A percentile compares a stretch with the other conserved stretches of the same genome.
Evolutionary conservation across 2,113 vertebrate genomes (phyloP).

Genomic region (Origma solitaria): DNA sequence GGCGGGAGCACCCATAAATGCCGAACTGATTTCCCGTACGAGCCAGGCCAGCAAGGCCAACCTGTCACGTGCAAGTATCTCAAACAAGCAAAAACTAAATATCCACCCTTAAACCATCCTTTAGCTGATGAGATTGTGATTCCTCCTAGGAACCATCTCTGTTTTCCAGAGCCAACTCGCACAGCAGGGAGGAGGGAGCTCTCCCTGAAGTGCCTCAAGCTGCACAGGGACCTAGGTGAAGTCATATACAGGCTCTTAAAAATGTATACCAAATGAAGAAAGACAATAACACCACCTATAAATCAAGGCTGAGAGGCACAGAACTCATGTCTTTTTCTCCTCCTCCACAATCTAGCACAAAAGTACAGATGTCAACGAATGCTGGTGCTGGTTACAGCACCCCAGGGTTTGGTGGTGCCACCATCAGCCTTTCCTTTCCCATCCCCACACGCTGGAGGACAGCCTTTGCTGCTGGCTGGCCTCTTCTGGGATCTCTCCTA

Average conservation of each 20-base stretch:
- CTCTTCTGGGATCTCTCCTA: not conserved
- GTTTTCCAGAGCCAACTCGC: not conserved
- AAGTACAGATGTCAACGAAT: not conserved
- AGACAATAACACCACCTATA: not conserved
- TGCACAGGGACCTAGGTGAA: not conserved
- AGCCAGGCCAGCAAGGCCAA: not conserved
- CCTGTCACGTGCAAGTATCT: not conserved
- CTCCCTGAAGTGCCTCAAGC: not conserved
- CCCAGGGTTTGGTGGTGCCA: not conserved
- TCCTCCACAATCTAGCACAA: not conserved
- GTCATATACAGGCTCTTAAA: not conserved
- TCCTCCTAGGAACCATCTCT: not conserved
- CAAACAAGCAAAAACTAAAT: not conserved
- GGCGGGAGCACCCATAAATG: not conserved
- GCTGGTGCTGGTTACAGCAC: not conserved
- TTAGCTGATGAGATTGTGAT: not conserved
- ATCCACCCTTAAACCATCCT: not conserved
- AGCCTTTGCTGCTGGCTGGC: not conserved
- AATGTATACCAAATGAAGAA: not conserved
- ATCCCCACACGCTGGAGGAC: not conserved
- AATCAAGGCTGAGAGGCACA: not conserved
- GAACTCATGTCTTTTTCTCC: not conserved
- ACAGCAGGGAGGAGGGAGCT: not conserved
- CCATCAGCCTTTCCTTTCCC: not conserved
- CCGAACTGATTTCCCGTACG: not conserved